These are phyloP conservation scores for Gymnothorax javanicus DNA, from an alignment of 2,797 vertebrate species.

Conservation along the genomic window DNA sequence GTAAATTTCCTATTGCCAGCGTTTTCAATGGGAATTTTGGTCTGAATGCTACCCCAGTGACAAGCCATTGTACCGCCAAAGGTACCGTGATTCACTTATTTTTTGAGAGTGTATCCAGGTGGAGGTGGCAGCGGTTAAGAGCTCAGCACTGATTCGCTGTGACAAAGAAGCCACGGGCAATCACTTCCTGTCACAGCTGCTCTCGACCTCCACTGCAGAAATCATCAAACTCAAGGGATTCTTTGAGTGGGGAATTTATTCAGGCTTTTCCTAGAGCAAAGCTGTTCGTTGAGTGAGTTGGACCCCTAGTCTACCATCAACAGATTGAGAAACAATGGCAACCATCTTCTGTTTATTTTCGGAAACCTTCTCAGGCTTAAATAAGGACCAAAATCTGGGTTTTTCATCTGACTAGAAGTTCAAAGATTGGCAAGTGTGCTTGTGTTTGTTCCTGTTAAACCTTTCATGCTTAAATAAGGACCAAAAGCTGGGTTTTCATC, in stretches of 20 bases:
- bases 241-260: not conserved
- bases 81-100: too few relatives aligned
- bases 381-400: too few relatives aligned
- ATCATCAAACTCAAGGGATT: slow-evolving; percentile 52
- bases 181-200: slow-evolving; percentile 67
- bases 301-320: slow-evolving; percentile 49
- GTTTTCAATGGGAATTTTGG: not conserved
- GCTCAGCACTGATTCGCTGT: slow-evolving; percentile 55
- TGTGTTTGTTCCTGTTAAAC: too few relatives aligned
- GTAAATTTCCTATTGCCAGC: not conserved
- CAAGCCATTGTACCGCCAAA: too few relatives aligned
- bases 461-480: too few relatives aligned
- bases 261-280: not conserved
- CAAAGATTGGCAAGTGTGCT: too few relatives aligned
- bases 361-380: too few relatives aligned
- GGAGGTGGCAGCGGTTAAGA: slow-evolving; percentile 10
- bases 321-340: slow-evolving; percentile 30
- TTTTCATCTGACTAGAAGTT: too few relatives aligned
- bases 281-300: slow-evolving; percentile 8
- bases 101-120: slow-evolving; percentile 4
- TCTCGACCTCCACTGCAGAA: slow-evolving; percentile 57
- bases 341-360: slow-evolving; percentile 25
- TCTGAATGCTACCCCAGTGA: too few relatives aligned
- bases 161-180: slow-evolving; percentile 67
- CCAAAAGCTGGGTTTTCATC: too few relatives aligned